These are phyloP conservation scores for Erebia epiphron DNA, from an alignment of 2,888 invertebrate species.

Conservation along the genomic window DNA sequence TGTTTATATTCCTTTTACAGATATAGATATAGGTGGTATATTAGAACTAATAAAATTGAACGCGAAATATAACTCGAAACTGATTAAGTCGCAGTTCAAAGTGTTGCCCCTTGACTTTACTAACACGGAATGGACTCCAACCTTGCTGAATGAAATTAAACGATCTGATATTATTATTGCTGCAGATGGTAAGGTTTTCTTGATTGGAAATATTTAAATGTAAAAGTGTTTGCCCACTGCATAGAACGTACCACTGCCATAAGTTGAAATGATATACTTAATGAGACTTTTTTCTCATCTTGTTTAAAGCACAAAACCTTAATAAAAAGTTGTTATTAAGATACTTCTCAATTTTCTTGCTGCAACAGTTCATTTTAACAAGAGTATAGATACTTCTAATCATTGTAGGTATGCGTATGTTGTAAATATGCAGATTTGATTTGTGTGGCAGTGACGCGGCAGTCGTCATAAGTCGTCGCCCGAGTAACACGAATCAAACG, in stretches of 20 bases:
- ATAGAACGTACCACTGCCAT: neutral
- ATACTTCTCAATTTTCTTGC: too few species aligned
- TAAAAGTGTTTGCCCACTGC: neutral
- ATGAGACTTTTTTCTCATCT: too few species aligned
- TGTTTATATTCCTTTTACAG: conserved; percentile 62
- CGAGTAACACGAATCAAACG: too few species aligned
- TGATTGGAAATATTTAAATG: neutral
- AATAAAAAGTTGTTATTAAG: too few species aligned
- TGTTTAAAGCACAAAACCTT: too few species aligned
- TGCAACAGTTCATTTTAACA: too few species aligned
- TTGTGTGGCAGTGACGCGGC: too few species aligned
- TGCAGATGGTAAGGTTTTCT: conserved; percentile 87
- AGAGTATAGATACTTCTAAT: too few species aligned
- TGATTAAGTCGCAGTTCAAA: conserved; percentile 83
- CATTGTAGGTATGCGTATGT: too few species aligned
- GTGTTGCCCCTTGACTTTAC: conserved; percentile 88
- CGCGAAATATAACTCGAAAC: conserved; percentile 84
- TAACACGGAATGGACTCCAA: conserved; percentile 78
- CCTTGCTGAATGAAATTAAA: conserved; percentile 81
- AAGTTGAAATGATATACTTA: too few species aligned
- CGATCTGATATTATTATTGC: conserved; percentile 87
- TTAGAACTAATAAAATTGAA: conserved; percentile 88
- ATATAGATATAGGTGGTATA: conserved; percentile 89
- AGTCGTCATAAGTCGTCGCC: too few species aligned
- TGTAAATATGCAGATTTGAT: too few species aligned